Evolutionary conservation across 2,113 vertebrate genomes (phyloP), one percentile per base, ranked within the genome.

Genomic region (Aramus guarauna): DNA sequence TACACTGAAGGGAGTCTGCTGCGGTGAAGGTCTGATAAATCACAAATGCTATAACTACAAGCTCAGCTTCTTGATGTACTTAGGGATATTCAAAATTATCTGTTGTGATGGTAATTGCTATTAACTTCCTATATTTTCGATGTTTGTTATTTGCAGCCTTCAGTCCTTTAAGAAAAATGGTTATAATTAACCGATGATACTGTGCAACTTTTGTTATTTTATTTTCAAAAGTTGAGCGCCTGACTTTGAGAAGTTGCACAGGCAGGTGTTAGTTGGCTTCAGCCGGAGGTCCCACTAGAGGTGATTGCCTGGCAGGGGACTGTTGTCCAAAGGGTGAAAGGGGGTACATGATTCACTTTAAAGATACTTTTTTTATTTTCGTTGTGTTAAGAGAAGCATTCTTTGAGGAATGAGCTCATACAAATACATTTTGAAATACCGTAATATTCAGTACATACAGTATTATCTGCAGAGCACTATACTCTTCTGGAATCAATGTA

Each of bases 21-120:
- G 15, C 69, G 58, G 11, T 53, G 73, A 60, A 72, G 62, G 47
- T 87, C 77, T 95, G 95, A 87, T 92, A 92, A 88, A 63, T 92
- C 72, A 94, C 81, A 88, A 96, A 87, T 69, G 62, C 66, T 75
- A 2, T 77, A 87, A 74, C 68, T 63, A 36, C 67, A 83, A 69
- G 50, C 29, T 92, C 71, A 63, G 19, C 37, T 82, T 74, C 56
- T 29, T 95, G 68, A 89, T 56, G 80, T 95, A 77, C 86, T 95
- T 91, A 37, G 76, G 64, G 72, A 76, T 95, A 84, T 94, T 97
- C 41, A 80, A 29, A 94, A 96, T 95, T 95, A 90, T 76, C 75
- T 88, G 12, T 95, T 6, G 13, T 93, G 69, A 68, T 89, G 43
- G 48, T 71, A 55, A 83, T 91, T 91, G 75, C 76, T 96, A 75